Conservation (phyloP, 2,888 invertebrate species). For the Chloromyia formosa region DNA sequence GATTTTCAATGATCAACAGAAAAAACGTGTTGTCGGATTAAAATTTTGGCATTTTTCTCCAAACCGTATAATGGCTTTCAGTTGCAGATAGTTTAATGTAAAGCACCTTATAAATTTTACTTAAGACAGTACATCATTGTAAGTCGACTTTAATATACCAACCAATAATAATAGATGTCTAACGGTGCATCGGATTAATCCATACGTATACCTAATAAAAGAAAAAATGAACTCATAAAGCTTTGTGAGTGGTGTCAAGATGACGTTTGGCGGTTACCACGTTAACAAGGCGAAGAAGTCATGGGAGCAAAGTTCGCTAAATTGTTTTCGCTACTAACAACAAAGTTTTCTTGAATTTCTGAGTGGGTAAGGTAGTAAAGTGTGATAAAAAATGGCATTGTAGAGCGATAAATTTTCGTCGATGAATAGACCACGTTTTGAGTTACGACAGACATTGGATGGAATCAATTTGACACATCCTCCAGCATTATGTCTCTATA, state of each 20-base stretch:
- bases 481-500: conserved; percentile 37
- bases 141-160: too few species aligned
- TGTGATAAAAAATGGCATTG: conserved; percentile 32
- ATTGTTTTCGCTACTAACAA: conserved; percentile 37
- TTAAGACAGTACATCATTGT: conserved; percentile 16
- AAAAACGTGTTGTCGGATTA: conserved; percentile 16
- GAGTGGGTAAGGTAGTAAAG: conserved; percentile 20
- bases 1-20: conserved; percentile 12
- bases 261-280: background rate
- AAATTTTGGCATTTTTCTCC: background rate
- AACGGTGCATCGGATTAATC: conserved; percentile 12
- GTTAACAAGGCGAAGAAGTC: too few species aligned
- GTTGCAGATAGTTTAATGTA: conserved; percentile 32
- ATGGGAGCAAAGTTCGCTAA: conserved; percentile 41
- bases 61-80: conserved; percentile 27
- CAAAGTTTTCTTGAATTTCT: background rate
- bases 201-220: background rate
- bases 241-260: background rate
- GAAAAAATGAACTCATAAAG: conserved; percentile 30
- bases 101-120: conserved; percentile 34
- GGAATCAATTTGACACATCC: conserved; percentile 39
- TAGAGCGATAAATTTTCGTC: conserved; percentile 27
- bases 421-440: conserved; percentile 20
- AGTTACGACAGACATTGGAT: conserved; percentile 29
- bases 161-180: conserved; percentile 1